Percentiles rank a stretch among this genome's conserved stretches.
Evolutionary conservation across 1,140 invertebrate species (phyloP).

Genomic region (Tetramorium simillimum): DNA sequence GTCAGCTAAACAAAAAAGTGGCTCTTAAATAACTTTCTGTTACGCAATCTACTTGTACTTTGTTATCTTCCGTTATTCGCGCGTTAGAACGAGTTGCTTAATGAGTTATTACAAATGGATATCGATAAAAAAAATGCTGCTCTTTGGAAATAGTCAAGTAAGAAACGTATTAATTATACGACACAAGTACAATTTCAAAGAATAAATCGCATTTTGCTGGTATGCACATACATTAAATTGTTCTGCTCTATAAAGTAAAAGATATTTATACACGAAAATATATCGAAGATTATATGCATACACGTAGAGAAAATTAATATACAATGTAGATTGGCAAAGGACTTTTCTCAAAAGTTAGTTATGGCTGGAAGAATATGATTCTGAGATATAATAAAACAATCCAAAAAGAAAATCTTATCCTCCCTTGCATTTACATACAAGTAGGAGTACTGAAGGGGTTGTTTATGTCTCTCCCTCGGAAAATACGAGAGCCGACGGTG

Average conservation of each 20-base stretch:
- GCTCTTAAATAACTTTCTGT: conserved; percentile 38
- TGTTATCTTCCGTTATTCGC: not conserved
- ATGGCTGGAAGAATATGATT: not conserved
- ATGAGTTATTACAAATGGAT: not conserved
- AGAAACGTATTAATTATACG: not conserved
- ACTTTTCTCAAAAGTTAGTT: not conserved
- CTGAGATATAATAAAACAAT: not conserved
- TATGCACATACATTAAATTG: not conserved
- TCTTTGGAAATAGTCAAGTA: not conserved
- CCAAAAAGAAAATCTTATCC: conserved; percentile 13
- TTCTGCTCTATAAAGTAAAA: not conserved
- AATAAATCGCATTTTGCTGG: not conserved
- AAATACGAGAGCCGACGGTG: conserved; percentile 57
- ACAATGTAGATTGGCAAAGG: not conserved
- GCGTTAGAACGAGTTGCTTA: conserved; percentile 4
- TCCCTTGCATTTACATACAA: not conserved
- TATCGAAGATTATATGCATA: not conserved
- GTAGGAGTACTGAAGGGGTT: conserved; percentile 31
- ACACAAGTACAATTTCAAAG: not conserved
- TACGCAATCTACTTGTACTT: not conserved
- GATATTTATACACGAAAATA: not conserved
- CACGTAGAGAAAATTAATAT: not conserved
- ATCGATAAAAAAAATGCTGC: not conserved
- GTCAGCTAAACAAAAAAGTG: conserved; percentile 9
- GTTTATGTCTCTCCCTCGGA: conserved; percentile 50